These are phyloP conservation scores for Acromyrmex heyeri DNA, from an alignment of 1,140 invertebrate genomes.

Conservation along the genomic window DNA sequence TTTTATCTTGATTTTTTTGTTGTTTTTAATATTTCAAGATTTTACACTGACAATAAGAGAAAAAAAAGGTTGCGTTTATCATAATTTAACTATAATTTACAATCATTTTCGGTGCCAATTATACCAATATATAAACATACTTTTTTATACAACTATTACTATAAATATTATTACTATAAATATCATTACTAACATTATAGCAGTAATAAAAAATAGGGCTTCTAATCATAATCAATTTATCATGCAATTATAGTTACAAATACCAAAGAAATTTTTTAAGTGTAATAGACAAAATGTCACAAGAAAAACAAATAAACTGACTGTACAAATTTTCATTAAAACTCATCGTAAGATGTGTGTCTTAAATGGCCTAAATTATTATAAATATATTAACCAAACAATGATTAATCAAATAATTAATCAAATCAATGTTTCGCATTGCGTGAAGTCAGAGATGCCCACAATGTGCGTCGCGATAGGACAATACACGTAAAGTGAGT, in stretches of 20 bases:
- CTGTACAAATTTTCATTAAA: conserved; percentile 9
- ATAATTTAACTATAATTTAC: no score
- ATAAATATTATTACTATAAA: no score
- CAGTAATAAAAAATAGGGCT: no score
- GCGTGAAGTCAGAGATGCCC: neutral
- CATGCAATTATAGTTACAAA: no score
- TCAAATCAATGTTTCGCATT: conserved; percentile 31
- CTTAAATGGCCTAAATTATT: conserved; percentile 34
- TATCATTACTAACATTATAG: no score
- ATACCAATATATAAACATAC: no score
- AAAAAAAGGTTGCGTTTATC: no score
- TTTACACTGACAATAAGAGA: neutral
- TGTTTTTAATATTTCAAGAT: neutral
- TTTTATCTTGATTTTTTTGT: neutral
- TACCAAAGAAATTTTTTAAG: no score
- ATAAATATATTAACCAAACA: conserved; percentile 16
- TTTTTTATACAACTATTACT: no score
- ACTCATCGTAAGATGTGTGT: neutral
- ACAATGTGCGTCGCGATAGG: conserved; percentile 43
- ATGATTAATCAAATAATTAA: conserved; percentile 66
- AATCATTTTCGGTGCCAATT: no score
- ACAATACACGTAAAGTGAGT: neutral
- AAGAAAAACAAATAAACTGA: neutral
- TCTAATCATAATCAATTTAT: no score
- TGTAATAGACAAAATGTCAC: neutral